A percentile compares a stretch with the other conserved stretches of the same genome.
Evolutionary conservation across 2,113 vertebrate species (phyloP).

Genomic region (Prochilodus magdalenae): DNA sequence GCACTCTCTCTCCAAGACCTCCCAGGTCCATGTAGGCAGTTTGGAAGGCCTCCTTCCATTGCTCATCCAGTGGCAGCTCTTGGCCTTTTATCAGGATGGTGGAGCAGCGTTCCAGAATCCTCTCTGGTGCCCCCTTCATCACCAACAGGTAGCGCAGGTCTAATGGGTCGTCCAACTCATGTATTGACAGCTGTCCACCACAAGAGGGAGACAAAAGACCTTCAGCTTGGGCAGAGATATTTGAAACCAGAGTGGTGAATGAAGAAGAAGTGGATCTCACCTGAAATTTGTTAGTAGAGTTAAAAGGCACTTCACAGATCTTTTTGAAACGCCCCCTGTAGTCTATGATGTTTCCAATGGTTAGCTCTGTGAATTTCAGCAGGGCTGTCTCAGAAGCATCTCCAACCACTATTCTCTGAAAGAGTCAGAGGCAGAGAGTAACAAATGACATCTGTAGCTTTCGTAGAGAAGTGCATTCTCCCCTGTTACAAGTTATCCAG

Average conservation of each 20-base stretch:
- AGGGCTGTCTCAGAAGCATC: conserved; percentile 90
- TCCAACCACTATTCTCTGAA: conserved; percentile 79
- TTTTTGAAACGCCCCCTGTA: conserved; percentile 87
- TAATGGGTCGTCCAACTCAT: conserved; percentile 87
- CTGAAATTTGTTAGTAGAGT: conserved; percentile 84
- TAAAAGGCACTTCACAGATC: conserved; percentile 90
- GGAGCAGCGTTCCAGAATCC: conserved; percentile 87
- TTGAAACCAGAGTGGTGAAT: background rate
- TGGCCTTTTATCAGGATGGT: conserved; percentile 90
- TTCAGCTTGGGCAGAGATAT: background rate
- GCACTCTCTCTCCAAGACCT: conserved; percentile 84
- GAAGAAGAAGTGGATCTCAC: conserved; percentile 52
- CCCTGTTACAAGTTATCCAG: too few relatives aligned
- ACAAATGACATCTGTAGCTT: too few relatives aligned
- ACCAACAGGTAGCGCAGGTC: conserved; percentile 92
- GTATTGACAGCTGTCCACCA: conserved; percentile 83
- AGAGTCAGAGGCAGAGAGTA: background rate
- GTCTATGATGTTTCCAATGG: conserved; percentile 78
- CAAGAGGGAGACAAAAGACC: conserved; percentile 14
- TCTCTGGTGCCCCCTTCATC: conserved; percentile 92
- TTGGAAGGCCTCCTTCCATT: conserved; percentile 91
- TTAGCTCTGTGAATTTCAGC: conserved; percentile 89
- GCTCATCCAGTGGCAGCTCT: conserved; percentile 88
- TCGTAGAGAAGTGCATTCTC: too few relatives aligned
- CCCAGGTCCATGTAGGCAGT: conserved; percentile 91